Base-by-base conservation (phyloP, 2,888 invertebrate genomes). In the Erpobdella octoculata region DNA sequence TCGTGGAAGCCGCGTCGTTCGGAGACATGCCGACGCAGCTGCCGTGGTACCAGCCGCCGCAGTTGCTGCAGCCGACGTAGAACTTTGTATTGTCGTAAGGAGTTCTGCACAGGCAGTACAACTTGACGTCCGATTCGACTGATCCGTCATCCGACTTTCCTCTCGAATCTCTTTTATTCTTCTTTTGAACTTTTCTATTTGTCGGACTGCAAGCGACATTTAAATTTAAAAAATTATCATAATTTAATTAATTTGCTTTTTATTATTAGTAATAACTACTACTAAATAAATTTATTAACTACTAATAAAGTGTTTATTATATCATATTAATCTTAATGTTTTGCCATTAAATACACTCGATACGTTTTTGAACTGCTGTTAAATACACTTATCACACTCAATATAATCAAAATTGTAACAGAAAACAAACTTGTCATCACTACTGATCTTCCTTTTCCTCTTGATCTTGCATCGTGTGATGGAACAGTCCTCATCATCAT, bases 11-110 rank as follows among this genome's bases (percentile, higher is more conserved):
- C 21, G 61, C 72, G 25, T 72, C 68, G 0, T 67, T 35, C 18
- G 59, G 59, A 6, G 72, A 58, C 25, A 72, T 46, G 21, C 28
- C 41, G n/a, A 72, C 72, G 41, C 72, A 72, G 3, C 25, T 6
- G n/a, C 72, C 72, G 48, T 72, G 72, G 33, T 53, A 41, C 72
- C 72, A 72, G 6, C 72, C 66, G 21, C 41, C 68, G 31, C 72
- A 72, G 12, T 37, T 37, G 41, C 59, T 61, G 25, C 72, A 72
- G 18, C 68, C 68, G 36, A 72, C 46, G 37, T 72, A 72, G 38
- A 72, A 71, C 71, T 64, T 36, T 33, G 64, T 64, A n/a, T 33
- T 33, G 38, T 71, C 71, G 31, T 71, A 71, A 18, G 33, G 71
- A 28, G 71, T 71, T n/a, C 38, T 62, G 64, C 71, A 71, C 31